phyloP scores from a whole-genome alignment of 35 echinoderm and acorn worm species.

The Amphiura filiformis region DNA sequence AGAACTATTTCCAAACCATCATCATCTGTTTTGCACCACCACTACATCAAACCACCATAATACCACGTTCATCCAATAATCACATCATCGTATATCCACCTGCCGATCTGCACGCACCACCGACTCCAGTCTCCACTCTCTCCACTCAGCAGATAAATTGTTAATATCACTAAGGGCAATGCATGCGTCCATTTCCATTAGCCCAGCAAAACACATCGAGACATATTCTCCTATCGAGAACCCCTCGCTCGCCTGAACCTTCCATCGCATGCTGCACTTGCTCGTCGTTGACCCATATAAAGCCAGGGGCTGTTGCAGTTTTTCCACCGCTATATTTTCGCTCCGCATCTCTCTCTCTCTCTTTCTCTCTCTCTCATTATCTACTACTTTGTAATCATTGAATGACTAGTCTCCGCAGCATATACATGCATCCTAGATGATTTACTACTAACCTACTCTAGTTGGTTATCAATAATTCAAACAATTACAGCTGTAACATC shows the following conservation, averaged over 20 bases:
- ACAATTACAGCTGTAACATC: background rate
- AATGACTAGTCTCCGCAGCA: background rate
- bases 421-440: background rate
- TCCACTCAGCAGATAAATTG: background rate
- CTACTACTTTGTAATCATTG: background rate
- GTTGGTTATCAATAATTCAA: slow-evolving; percentile 10
- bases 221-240: background rate
- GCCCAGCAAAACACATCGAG: background rate
- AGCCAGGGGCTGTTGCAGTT: background rate
- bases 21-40: too few relatives aligned
- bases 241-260: background rate
- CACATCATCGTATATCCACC: too few relatives aligned
- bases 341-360: background rate
- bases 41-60: too few relatives aligned
- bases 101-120: too few relatives aligned
- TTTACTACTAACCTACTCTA: background rate
- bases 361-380: background rate
- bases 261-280: background rate
- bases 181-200: background rate
- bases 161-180: background rate
- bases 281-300: background rate
- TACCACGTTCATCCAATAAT: too few relatives aligned
- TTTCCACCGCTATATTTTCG: background rate
- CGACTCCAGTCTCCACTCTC: too few relatives aligned
- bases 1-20: too few relatives aligned